Percentiles rank a stretch among this genome's conserved stretches.
phyloP scores from a whole-genome alignment of 2,888 invertebrate species.

The Halocaridina rubra region DNA sequence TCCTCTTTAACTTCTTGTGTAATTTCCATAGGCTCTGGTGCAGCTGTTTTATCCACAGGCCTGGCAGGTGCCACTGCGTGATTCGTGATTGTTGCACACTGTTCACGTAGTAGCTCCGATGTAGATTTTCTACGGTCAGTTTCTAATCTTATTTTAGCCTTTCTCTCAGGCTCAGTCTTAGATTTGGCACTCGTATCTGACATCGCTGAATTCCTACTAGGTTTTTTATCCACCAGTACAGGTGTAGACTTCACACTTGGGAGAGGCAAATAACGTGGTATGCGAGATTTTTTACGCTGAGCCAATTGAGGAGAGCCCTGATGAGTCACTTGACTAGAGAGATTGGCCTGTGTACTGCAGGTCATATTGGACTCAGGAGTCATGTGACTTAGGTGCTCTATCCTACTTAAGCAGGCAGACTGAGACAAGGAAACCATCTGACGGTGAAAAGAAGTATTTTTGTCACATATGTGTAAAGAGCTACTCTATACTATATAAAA shows the following conservation, averaged over 20 bases:
- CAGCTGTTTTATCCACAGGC: background rate
- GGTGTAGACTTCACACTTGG: conserved; percentile 21
- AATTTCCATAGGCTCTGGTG: conserved; percentile 9
- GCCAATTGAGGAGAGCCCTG: conserved; percentile 38
- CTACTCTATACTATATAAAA: too few relatives aligned
- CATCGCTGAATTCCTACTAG: background rate
- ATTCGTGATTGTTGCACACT: too few relatives aligned
- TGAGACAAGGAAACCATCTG: conserved; percentile 53
- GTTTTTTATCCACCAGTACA: background rate
- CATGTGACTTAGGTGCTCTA: conserved; percentile 45
- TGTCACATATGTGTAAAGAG: too few relatives aligned
- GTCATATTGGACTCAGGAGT: conserved; percentile 33
- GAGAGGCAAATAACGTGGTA: conserved; percentile 45
- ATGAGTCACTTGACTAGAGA: conserved; percentile 25
- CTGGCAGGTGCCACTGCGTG: too few relatives aligned
- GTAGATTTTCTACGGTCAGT: background rate
- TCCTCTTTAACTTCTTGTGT: conserved; percentile 30
- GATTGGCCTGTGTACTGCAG: conserved; percentile 20
- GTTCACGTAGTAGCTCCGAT: too few relatives aligned
- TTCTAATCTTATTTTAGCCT: background rate
- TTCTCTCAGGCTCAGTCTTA: background rate
- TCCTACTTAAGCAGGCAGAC: conserved; percentile 40
- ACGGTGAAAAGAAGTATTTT: conserved; percentile 28
- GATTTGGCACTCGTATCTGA: background rate
- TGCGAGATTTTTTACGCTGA: conserved; percentile 44